phyloP scores from a whole-genome alignment of 2,888 invertebrate species.

The Andricus curvator region DNA sequence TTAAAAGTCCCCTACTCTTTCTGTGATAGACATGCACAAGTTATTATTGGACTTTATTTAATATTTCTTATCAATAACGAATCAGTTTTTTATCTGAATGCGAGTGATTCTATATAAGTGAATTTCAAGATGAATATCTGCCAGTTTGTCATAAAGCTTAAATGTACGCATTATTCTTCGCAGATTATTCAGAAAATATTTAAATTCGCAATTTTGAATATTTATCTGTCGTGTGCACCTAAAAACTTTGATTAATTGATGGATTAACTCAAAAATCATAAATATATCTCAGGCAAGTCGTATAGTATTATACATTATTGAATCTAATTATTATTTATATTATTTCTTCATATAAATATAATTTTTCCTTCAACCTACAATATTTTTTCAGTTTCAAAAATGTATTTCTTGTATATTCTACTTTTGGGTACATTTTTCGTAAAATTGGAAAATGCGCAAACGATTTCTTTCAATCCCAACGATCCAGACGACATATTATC shows the following conservation, averaged over 20 bases:
- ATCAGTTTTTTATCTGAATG: too few relatives aligned
- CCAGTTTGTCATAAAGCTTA: not conserved
- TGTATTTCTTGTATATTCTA: slow-evolving; percentile 7
- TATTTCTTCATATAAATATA: not conserved
- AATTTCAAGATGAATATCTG: not conserved
- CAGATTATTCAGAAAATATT: not conserved
- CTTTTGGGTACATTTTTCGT: slow-evolving; percentile 1
- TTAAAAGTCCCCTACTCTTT: not conserved
- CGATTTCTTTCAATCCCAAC: not conserved
- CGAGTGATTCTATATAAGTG: not conserved
- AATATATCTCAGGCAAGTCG: not conserved
- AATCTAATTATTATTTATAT: not conserved
- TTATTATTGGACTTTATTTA: not conserved
- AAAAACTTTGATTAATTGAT: not conserved
- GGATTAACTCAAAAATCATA: not conserved
- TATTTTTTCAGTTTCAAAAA: slow-evolving; percentile 7
- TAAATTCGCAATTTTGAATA: not conserved
- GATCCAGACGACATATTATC: not conserved
- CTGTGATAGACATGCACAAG: not conserved
- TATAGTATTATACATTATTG: not conserved
- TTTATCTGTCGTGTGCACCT: too few relatives aligned
- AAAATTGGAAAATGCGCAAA: slow-evolving; percentile 1
- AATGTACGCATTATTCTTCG: not conserved
- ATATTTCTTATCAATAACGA: not conserved
- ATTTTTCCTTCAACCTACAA: not conserved